phyloP scores from a whole-genome alignment of 2,888 invertebrate genomes.

The Melitaea athalia region DNA sequence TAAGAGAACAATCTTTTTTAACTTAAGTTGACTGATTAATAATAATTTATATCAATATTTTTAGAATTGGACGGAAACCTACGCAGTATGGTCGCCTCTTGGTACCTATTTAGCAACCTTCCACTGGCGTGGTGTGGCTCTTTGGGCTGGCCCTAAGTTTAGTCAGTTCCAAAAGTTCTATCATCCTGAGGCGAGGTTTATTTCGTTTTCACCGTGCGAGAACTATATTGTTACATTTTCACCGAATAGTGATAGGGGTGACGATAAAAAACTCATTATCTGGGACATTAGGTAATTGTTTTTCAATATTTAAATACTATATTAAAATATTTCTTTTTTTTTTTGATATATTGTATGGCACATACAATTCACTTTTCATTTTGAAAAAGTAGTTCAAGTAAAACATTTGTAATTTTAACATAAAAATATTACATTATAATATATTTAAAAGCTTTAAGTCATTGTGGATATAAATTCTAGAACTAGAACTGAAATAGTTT shows the following conservation, averaged over 20 bases:
- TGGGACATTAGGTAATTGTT: conserved; percentile 93
- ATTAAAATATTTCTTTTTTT: no score
- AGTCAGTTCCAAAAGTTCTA: conserved; percentile 95
- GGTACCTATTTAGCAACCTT: conserved; percentile 98
- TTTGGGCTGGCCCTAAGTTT: conserved; percentile 98
- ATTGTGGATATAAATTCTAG: no score
- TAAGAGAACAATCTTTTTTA: no score
- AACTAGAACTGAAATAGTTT: no score
- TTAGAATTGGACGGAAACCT: conserved; percentile 97
- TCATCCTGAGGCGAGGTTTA: conserved; percentile 95
- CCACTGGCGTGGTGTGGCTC: conserved; percentile 96
- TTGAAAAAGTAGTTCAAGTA: no score
- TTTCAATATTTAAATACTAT: background rate
- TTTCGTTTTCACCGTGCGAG: conserved; percentile 99
- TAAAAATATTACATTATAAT: no score
- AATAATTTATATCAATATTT: background rate
- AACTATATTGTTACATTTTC: conserved; percentile 98
- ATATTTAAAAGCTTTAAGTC: background rate
- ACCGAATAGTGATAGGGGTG: conserved; percentile 87
- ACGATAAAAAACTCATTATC: conserved; percentile 93
- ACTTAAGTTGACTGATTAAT: no score
- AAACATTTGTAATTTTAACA: no score
- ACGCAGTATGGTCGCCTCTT: conserved; percentile 98
- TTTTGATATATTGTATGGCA: no score
- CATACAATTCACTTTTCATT: no score